Base-by-base conservation (phyloP, 2,113 vertebrate genomes). In the Tupaia tana region DNA sequence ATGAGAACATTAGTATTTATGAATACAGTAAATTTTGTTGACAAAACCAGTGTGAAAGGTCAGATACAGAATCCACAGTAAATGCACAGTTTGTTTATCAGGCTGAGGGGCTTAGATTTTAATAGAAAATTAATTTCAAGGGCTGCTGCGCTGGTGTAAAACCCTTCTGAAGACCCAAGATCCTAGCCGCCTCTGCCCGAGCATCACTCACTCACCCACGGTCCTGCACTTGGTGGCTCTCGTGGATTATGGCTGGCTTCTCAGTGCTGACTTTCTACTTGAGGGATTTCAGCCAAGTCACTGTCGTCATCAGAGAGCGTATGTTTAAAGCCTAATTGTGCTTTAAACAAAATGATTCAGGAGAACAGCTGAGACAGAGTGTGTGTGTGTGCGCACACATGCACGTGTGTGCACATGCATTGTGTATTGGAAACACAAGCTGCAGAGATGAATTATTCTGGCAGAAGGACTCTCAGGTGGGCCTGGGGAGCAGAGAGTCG, bases 21-120 rank as follows among this genome's bases (percentile, higher is more conserved):
- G 84, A 95, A 96, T 79, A 64, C 78, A 90, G 82, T 92, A 66
- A 88, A 43, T 97, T 98, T 95, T 97, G 92, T 97, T 98, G 96
- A 97, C 90, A 96, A 97, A 98, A 82, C 13, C 61, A 93, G 80
- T 79, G 59, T 90, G 93, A 95, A 97, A 97, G 96, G 93, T 97
- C 61, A 96, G 91, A 93, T 81, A 54, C 89, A 96, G 95, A 97
- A 97, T 96, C 97, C 94, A 96, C 91, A 96, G 96, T 93, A 80
- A 94, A 94, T 91, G 91, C 29, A 52, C 92, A 83, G 89, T 98
- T 97, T 97, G 95, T 96, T 97, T 97, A 97, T 94, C 86, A 92
- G 80, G 80, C 95, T 52, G 74, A 70, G 83, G 74, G 34, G 54
- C 79, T 43, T 73, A 24, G 91, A 74, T 96, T 97, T 56, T 96